These are phyloP conservation scores for Physeter macrocephalus DNA, from an alignment of 2,113 vertebrate genomes.

Conservation along the genomic window DNA sequence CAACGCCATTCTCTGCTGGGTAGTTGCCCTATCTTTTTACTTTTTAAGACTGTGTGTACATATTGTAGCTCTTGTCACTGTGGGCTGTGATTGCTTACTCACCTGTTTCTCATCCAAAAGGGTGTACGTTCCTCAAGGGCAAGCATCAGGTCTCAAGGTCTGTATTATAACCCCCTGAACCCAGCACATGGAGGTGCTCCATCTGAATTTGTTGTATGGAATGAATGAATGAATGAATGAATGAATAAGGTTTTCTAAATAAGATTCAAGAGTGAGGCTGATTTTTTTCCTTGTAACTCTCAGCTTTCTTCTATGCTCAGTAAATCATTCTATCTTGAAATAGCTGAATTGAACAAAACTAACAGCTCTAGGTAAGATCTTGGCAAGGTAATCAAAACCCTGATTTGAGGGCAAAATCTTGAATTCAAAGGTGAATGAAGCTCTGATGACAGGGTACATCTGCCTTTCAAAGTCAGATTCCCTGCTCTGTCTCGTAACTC, in stretches of 20 bases:
- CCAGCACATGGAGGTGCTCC: not conserved
- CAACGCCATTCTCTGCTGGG: not conserved
- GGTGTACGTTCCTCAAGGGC: rapidly evolving
- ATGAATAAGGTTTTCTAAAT: not conserved
- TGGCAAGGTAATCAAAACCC: not conserved
- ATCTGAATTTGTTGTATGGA: not conserved
- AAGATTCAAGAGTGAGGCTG: not conserved
- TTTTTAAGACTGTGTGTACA: not conserved
- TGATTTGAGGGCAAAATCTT: not conserved
- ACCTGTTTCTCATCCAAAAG: not conserved
- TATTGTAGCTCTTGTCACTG: not conserved
- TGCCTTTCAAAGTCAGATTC: not conserved
- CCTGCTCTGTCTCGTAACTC: not conserved
- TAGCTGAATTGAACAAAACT: not conserved
- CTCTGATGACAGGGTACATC: not conserved
- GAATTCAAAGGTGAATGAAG: conserved; percentile 6
- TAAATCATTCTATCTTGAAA: not conserved
- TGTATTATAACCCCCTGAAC: no score
- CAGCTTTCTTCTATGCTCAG: not conserved
- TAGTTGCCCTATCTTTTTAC: not conserved
- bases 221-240: not conserved
- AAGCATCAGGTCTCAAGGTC: not conserved
- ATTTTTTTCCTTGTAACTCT: not conserved
- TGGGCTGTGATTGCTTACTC: not conserved
- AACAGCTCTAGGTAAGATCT: not conserved